A percentile compares a stretch with the other conserved stretches of the same genome.
Evolutionary conservation across 2,888 invertebrate genomes (phyloP).

Genomic region (Sesamia inferens): DNA sequence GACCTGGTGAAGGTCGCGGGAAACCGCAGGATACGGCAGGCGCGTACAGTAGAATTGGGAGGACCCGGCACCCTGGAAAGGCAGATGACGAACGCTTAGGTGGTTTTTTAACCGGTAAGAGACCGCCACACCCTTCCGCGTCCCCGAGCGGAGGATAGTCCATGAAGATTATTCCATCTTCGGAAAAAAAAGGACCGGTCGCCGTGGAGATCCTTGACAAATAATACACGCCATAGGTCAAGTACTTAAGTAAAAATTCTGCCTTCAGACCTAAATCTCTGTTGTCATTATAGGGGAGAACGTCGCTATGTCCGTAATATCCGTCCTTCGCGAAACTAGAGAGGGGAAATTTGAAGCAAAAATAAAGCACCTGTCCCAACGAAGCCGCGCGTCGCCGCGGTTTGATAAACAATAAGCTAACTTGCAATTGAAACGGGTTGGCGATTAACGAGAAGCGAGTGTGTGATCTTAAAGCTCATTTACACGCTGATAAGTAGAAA

Average conservation of each 20-base stretch:
- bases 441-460: not conserved
- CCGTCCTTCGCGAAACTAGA: slow-evolving; percentile 5
- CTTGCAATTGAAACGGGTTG: not conserved
- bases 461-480: not conserved
- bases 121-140: too few species aligned
- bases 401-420: not conserved
- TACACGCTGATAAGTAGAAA: not conserved
- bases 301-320: slow-evolving; percentile 7
- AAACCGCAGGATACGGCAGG: too few species aligned
- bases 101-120: too few species aligned
- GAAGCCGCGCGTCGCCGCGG: not conserved
- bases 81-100: too few species aligned
- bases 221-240: not conserved
- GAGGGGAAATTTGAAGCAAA: slow-evolving; percentile 1
- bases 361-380: not conserved
- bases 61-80: too few species aligned
- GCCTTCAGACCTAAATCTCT: slow-evolving; percentile 16
- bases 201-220: not conserved
- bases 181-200: too few species aligned
- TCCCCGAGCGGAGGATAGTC: too few species aligned
- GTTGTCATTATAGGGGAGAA: slow-evolving; percentile 13
- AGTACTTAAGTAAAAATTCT: slow-evolving; percentile 5
- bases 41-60: too few species aligned
- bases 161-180: too few species aligned
- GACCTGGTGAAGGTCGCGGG: too few species aligned